Conservation (phyloP, 2,888 invertebrate species). For the Punctoribates punctum region DNA sequence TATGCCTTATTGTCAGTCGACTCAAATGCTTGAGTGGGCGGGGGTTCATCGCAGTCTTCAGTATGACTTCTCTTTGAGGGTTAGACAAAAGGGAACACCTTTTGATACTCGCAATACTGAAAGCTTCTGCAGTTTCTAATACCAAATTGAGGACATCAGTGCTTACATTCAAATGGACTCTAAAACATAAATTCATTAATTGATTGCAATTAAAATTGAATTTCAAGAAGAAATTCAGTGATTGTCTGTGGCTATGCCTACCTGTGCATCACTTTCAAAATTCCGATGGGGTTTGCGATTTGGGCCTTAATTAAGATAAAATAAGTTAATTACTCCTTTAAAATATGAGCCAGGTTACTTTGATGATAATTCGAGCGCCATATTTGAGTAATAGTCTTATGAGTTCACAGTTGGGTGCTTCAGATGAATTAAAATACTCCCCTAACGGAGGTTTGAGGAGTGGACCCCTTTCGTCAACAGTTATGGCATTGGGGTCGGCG, state of each 20-base stretch:
- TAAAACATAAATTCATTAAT: no score
- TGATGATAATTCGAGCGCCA: constrained; percentile 61
- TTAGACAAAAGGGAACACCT: constrained; percentile 65
- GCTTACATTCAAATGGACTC: constrained; percentile 21
- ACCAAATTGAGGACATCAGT: constrained; percentile 60
- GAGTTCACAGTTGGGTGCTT: constrained; percentile 65
- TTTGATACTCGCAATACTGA: constrained; percentile 73
- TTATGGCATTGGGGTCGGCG: constrained; percentile 62
- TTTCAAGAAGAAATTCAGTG: not conserved
- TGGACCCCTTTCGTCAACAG: constrained; percentile 66
- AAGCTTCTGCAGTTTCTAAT: constrained; percentile 70
- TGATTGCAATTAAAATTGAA: not conserved
- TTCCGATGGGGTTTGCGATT: constrained; percentile 75
- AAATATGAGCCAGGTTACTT: constrained; percentile 56
- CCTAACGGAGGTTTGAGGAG: constrained; percentile 72
- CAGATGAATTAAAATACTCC: constrained; percentile 67
- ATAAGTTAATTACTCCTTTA: constrained; percentile 54
- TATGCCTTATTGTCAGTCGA: constrained; percentile 61
- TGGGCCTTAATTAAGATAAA: constrained; percentile 64
- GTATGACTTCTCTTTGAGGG: constrained; percentile 64
- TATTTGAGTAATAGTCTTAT: constrained; percentile 67
- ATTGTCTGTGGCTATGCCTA: constrained; percentile 50
- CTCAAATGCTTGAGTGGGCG: constrained; percentile 65
- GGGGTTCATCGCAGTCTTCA: constrained; percentile 66
- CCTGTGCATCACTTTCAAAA: constrained; percentile 72